These are phyloP conservation scores for Pipra filicauda DNA, from an alignment of 2,113 vertebrate genomes.

Conservation along the genomic window DNA sequence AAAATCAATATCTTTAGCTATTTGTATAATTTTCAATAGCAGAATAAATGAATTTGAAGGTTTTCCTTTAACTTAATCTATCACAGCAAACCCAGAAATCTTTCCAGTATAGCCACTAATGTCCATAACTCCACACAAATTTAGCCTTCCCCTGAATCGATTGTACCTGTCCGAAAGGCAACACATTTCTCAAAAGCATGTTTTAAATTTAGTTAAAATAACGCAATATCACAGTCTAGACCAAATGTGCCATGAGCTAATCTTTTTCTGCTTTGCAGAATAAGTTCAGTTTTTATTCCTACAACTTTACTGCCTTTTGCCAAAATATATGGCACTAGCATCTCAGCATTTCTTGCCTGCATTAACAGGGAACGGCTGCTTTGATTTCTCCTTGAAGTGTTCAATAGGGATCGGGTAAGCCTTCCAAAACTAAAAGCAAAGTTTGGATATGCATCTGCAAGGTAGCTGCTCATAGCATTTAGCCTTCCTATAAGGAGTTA, in stretches of 20 bases:
- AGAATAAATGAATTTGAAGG: not conserved
- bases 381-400: not conserved
- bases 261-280: constrained; percentile 9
- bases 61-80: not conserved
- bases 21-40: not conserved
- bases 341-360: not conserved
- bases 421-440: not conserved
- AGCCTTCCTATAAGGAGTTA: not conserved
- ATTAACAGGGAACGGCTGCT: not conserved
- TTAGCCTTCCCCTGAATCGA: not conserved
- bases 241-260: not conserved
- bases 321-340: constrained; percentile 9
- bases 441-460: not conserved
- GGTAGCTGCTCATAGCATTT: not conserved
- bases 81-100: not conserved
- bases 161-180: not conserved
- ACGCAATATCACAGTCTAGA: not conserved
- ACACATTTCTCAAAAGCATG: not conserved
- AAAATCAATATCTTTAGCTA: not conserved
- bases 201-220: constrained; percentile 47
- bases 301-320: not conserved
- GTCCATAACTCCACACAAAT: not conserved
- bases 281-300: not conserved
- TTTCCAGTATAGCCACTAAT: not conserved
- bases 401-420: not conserved